Base-by-base conservation (phyloP, 2,888 invertebrate genomes). In the Gortyna flavago region DNA sequence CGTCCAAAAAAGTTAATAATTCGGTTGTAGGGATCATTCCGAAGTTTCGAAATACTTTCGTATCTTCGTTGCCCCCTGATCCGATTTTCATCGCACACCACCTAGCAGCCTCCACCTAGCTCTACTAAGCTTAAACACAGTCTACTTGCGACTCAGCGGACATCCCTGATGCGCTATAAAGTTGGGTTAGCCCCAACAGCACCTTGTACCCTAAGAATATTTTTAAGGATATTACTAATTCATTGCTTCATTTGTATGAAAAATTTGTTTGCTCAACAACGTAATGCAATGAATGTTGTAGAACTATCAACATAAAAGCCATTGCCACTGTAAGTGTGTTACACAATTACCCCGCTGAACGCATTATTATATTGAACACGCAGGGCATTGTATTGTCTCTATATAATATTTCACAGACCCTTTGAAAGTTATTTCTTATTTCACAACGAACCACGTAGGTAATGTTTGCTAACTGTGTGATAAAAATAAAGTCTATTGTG, bases 401-500 rank as follows among this genome's bases (percentile, higher is more conserved):
- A 7, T 16, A 29, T 7, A 59, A 57, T n/a, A 81, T 62, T 44
- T 54, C 38, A 67, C 59, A 61, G 35, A 75, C n/a, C 41, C 44
- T 80, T 81, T 66, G n/a, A 38, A 75, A 35, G 35, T 65, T 75
- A 64, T 83, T 62, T 67, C 61, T 71, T 62, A 67, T 69, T 65
- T 64, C 51, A 76, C n/a, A 77, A 83, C 35, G 41, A 67, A 71
- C 62, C 59, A 44, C 62, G 41, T 35, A 64, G 57, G 78, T 72
- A 77, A 83, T 83, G 80, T 83, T 83, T 83, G 71, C 71, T 80
- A 71, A 77, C 80, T 51, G 32, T 62, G 51, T 70, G 80, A 81
- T 84, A 84, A 84, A 81, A 80, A 75, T 84, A 71, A 73, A 79
- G 68, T 79, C 67, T 84, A 71, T 83, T 84, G 81, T 83, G 48